These are phyloP conservation scores for Notamacropus eugenii DNA, from an alignment of 2,797 vertebrate species.

Conservation along the genomic window DNA sequence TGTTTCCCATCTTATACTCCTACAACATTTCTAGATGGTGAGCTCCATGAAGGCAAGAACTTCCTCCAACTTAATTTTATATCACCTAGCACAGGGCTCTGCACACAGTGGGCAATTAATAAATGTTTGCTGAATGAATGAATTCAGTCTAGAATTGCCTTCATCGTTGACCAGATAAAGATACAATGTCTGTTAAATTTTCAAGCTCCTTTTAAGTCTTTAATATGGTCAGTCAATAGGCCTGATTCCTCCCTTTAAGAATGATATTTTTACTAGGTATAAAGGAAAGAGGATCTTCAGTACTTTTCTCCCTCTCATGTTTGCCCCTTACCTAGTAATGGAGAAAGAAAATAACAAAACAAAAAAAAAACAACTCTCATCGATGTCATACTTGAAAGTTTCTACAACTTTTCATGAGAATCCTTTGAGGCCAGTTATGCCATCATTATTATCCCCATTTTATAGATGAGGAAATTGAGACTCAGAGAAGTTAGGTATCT, in stretches of 20 bases:
- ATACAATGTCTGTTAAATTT: neutral
- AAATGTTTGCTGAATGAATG: neutral
- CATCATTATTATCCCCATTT: neutral
- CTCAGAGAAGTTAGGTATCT: conserved; percentile 12
- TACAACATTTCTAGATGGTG: neutral
- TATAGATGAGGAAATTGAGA: neutral
- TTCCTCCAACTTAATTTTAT: neutral
- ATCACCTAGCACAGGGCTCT: neutral
- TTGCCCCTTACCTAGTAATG: neutral
- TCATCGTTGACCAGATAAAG: neutral
- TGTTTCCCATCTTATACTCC: neutral
- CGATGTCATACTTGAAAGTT: neutral
- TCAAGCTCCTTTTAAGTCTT: neutral
- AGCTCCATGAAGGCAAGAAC: neutral
- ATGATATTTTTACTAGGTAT: conserved; percentile 9
- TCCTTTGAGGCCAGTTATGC: neutral
- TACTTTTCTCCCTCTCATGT: neutral
- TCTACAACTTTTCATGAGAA: neutral
- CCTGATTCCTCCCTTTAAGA: conserved; percentile 20
- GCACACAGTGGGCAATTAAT: neutral
- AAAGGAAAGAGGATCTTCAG: neutral
- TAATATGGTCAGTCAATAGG: neutral
- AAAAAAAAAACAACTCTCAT: neutral
- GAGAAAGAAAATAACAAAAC: neutral
- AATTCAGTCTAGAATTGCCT: neutral